These are phyloP conservation scores for human (Homo sapiens) DNA, from an alignment of 2,113 vertebrate genomes.

Conservation along the genomic window DNA sequence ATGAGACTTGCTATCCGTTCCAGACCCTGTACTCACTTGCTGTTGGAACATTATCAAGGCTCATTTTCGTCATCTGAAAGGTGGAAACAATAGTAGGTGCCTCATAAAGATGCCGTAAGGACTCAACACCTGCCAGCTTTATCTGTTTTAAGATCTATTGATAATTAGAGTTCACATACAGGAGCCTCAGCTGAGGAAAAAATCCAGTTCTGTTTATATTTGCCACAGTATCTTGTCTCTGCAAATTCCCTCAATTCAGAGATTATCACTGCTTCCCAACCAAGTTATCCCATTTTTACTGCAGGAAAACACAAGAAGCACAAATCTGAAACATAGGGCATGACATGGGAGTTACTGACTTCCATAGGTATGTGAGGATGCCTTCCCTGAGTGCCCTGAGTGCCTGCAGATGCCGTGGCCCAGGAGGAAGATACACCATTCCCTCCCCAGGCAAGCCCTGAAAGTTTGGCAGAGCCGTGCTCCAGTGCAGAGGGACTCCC, in stretches of 20 bases:
- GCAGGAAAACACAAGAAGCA: not conserved
- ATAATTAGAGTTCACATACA: not conserved
- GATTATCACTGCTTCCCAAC: not conserved
- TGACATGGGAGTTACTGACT: not conserved
- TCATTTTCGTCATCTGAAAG: not conserved
- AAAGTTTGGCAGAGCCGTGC: not conserved
- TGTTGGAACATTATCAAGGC: not conserved
- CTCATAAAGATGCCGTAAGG: not conserved
- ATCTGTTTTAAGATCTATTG: not conserved
- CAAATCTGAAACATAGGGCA: not conserved
- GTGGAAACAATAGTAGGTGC: not conserved
- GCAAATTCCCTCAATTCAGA: not conserved
- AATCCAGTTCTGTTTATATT: not conserved
- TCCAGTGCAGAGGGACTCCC: not conserved
- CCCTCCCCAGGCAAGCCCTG: too few species aligned
- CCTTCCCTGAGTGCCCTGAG: too few species aligned
- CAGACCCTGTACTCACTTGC: not conserved
- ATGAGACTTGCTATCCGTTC: not conserved
- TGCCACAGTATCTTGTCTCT: not conserved
- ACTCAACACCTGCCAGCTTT: too few species aligned
- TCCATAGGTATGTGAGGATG: not conserved
- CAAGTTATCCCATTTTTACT: not conserved
- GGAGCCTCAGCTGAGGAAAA: not conserved
- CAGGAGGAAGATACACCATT: too few species aligned
- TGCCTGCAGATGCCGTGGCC: too few species aligned